A percentile compares a stretch with the other conserved stretches of the same genome.
Evolutionary conservation across 2,113 vertebrate species (phyloP).

Genomic region (Xiphophorus couchianus): DNA sequence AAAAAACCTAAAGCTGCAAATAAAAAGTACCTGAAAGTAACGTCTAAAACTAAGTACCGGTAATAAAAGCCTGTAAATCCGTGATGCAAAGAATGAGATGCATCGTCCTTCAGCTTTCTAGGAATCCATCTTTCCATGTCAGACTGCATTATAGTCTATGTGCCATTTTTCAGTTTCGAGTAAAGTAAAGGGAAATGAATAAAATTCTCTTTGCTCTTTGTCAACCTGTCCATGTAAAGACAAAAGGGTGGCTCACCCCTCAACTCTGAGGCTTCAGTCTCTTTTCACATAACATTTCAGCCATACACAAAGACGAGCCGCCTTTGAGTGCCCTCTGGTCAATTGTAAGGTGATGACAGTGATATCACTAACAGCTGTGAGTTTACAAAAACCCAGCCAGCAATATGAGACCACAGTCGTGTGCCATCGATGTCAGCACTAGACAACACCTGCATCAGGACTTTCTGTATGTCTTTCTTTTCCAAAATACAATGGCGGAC

Average conservation of each 20-base stretch:
- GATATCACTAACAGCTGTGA: no score
- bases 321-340: no score
- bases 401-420: no score
- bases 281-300: no score
- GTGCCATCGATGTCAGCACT: no score
- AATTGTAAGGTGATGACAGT: no score
- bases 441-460: no score
- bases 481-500: no score
- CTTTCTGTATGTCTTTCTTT: no score
- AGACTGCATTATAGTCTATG: not conserved
- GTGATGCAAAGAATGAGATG: not conserved
- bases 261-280: not conserved
- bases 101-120: not conserved
- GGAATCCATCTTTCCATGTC: not conserved
- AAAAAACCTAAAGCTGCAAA: not conserved
- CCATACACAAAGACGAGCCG: no score
- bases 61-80: not conserved
- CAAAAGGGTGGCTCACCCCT: not conserved
- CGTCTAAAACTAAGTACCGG: not conserved
- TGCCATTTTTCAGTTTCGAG: not conserved
- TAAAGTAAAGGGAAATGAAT: not conserved
- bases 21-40: not conserved
- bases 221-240: no score
- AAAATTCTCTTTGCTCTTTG: not conserved
- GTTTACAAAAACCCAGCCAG: no score